Conservation (phyloP, 2,113 vertebrate genomes). For the Dicaeum eximium region DNA sequence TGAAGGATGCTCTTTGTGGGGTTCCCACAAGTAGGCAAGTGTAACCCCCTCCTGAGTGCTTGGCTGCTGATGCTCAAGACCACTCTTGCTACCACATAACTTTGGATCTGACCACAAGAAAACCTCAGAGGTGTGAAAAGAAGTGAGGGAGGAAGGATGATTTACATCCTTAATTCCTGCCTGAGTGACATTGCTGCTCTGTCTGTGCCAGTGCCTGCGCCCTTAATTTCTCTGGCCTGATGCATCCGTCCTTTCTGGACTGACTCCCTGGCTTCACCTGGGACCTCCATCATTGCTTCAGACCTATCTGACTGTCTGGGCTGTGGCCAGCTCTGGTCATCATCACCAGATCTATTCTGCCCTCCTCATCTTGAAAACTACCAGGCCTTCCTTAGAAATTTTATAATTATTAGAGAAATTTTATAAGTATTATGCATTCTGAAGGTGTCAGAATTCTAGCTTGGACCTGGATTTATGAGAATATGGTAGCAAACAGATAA, state of each 20-base stretch:
- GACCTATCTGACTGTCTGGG: background rate
- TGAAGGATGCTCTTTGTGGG: background rate
- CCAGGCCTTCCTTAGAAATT: background rate
- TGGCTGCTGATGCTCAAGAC: background rate
- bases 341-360: background rate
- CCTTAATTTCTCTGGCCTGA: background rate
- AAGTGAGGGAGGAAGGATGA: background rate
- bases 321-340: background rate
- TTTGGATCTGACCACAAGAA: background rate
- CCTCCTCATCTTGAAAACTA: background rate
- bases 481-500: background rate
- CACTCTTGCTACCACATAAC: background rate
- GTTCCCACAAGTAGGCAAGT: background rate
- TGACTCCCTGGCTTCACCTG: background rate
- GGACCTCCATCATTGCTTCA: rapidly evolving
- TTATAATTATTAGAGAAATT: background rate
- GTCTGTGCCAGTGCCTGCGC: background rate
- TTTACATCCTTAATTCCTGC: background rate
- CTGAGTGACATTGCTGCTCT: rapidly evolving
- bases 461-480: background rate
- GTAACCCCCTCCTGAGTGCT: rapidly evolving
- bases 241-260: background rate
- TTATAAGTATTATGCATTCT: background rate
- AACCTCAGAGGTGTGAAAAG: background rate
- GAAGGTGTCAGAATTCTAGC: background rate